These are phyloP conservation scores for Phytoseiulus persimilis DNA, from an alignment of 2,888 invertebrate species.

Conservation along the genomic window DNA sequence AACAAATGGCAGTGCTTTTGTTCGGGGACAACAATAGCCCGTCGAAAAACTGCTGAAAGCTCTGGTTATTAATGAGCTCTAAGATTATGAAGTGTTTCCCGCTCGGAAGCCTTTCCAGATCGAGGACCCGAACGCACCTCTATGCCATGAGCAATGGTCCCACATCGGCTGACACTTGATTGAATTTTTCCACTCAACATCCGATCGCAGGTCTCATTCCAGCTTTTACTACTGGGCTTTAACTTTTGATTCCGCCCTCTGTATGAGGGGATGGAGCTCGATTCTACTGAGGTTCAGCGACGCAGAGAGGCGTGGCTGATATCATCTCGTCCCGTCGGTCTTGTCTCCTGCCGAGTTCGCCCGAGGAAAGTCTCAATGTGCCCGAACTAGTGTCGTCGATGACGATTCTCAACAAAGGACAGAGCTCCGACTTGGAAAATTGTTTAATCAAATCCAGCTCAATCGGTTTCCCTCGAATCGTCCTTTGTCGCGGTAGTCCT, in stretches of 20 bases:
- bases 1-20: constrained; percentile 5
- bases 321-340: background rate
- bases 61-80: background rate
- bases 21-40: background rate
- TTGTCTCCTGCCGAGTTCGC: background rate
- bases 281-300: background rate
- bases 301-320: background rate
- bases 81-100: background rate
- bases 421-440: background rate
- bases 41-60: background rate
- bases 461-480: background rate
- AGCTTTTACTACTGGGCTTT: background rate
- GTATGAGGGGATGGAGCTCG: background rate
- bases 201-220: background rate
- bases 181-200: no score
- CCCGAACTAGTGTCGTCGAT: background rate
- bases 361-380: background rate
- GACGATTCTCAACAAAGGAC: background rate
- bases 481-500: background rate
- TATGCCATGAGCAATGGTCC: background rate
- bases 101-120: background rate
- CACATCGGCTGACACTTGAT: no score
- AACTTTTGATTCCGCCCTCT: background rate
- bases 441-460: background rate
- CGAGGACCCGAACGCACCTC: background rate